Base-by-base conservation (phyloP, 1,140 invertebrate species). In the Scaptomyza graminum region DNA sequence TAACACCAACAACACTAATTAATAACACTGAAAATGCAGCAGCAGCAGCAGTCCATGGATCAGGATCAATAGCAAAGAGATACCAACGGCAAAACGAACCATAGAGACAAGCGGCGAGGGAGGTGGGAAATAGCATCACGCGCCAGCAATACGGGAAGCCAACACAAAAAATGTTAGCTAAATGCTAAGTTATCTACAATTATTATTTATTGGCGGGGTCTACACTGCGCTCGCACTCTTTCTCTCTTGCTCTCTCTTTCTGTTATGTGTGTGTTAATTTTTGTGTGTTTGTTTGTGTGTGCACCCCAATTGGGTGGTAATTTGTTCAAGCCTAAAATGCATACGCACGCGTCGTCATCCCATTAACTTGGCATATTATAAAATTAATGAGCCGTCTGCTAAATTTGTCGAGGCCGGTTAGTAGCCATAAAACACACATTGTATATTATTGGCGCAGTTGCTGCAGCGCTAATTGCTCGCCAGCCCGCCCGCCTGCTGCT, bases 111-210 rank as follows among this genome's bases (percentile, higher is more conserved):
- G 52, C 16, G 61, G 46, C 37, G 51, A 44, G 46, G 61, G 52
- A 69, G 34, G 55, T 55, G 54, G 72, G 75, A 83, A 41, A 41
- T n/a, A 22, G 18, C 11, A 87, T 88, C 82, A 87, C 82, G 83
- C 83, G 82, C 82, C 55, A 66, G 63, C 76, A 79, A 83, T 74
- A 89, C 83, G 72, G 75, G 28, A 83, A 73, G 68, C 69, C 72
- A 47, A 59, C 60, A 74, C 68, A 46, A 59, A 66, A 87, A 88
- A 88, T 83, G 83, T 88, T 89, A 88, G 83, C 79, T 67, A 89
- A 79, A 88, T 72, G 51, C 76, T 69, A 71, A 89, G 76, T 88
- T 83, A 88, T 88, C 83, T 88, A 83, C 72, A 79, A 79, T 85
- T 82, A 87, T 82, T 78, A 78, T 74, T 88, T 79, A 67, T 76